Evolutionary conservation across 2,113 vertebrate genomes (phyloP), one percentile per base, ranked within the genome.

Genomic region (Sebastes schlegelii): DNA sequence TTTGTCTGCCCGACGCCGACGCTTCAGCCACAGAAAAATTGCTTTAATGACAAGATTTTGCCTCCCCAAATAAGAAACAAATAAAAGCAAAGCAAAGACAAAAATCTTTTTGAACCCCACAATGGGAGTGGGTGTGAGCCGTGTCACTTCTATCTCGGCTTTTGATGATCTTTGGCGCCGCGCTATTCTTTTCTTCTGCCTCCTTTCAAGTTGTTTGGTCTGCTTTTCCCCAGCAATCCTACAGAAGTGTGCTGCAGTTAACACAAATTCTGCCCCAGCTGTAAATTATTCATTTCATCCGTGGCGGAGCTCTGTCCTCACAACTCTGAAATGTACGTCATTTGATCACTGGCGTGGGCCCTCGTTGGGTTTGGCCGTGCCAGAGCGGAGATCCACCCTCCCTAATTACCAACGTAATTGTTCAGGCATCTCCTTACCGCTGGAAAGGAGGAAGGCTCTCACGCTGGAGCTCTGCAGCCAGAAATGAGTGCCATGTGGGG

Each of bases 401-500:
- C 88, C 85, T 93, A 92, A 95, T 94, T 94, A 93, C 90, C 82
- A 83, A 64, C 92, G 95, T 92, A 93, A 95, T 96, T 96, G 95
- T 95, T 89, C 95, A 96, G 94, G 90, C 95, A 96, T 96, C 92
- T 91, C 85, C 83, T 86, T 48, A 77, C 91, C 86, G 94, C 95
- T 94, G 96, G 95, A 92, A 94, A 95, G 95, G 95, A 68, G 34
- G 34, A 92, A 95, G 95, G 94, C 95, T 95, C 95, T 96, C 95
- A 96, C 94, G 95, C 95, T 95, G 95, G 78, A 95, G 57, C 91
- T 81, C 88, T 16, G 86, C 87, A 95, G 96, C 96, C 96, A 96
- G 95, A 97, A 96, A 98, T 97, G 96, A 97, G 97, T 97, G 96
- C 96, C 97, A 97, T 97, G 96, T 98, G 97, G 96, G 88, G 94